Base-by-base conservation (phyloP, 1,140 invertebrate species). In the Saccostrea glomerata region DNA sequence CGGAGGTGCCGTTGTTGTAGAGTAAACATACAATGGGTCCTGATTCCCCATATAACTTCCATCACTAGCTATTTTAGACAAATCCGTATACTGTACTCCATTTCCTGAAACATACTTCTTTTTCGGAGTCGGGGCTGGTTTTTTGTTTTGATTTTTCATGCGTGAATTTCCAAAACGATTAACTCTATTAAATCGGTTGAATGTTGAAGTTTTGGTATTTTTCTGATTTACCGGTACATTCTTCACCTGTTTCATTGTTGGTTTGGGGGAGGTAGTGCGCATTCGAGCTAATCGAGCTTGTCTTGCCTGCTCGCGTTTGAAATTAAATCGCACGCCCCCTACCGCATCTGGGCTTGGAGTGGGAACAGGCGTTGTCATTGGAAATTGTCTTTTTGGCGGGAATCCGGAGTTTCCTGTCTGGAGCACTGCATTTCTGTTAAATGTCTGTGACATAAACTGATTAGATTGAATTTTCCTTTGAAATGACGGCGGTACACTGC, bases 21-120 rank as follows among this genome's bases (percentile, higher is more conserved):
- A 77, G 30, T 77, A 77, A 77, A 77, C 70, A 36, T 77, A 77
- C 13, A 77, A 77, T 12, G 70, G 70, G 25, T 77, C 70, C 30
- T 77, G 70, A 77, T 77, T 77, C 30, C 70, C 70, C 70, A 77
- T 77, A 36, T 77, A 77, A 77, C 70, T 77, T 77, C 70, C 70
- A 25, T 77, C 70, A 30, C 30, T 77, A 0, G 70, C 70, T 40
- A 77, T 77, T 77, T 77, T 77, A 30, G 70, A 77, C 25, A 77
- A 77, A 36, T 77, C 70, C 11, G 70, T 77, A 11, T 77, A 77
- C 70, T 77, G 70, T 0, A 77, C 70, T 25, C 70, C 70, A 36
- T 77, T 77, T 30, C 70, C 70, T 30, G 70, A 77, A 25, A 77
- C 70, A 17, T 77, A 77, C 25, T 77, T 4, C 23, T 77, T 77